Evolutionary conservation across 2,113 vertebrate species (phyloP), one percentile per base, ranked within the genome.

Genomic region (Chroicocephalus ridibundus): DNA sequence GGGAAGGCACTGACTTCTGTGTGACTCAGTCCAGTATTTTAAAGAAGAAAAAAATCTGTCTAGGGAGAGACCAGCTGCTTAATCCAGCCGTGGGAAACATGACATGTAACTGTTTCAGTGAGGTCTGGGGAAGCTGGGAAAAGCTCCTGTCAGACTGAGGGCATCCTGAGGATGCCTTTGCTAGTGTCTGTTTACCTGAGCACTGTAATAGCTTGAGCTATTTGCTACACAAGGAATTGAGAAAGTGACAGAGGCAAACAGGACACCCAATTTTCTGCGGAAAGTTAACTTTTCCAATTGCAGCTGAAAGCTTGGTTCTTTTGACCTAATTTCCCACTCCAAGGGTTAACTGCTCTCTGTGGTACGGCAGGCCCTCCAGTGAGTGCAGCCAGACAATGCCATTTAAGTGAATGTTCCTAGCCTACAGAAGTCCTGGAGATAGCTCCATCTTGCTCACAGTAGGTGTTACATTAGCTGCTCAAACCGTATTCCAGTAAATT

Each of bases 401-500:
- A 88, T 96, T 96, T 97, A 95, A 95, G 97, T 70, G 93, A 98
- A 92, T 95, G 88, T 96, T 97, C 95, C 90, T 91, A 61, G 92
- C 88, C 97, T 86, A 47, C 22, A 27, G 97, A 97, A 94, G 96
- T 96, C 98, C 98, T 66, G 97, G 97, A 87, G 96, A 86, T 97
- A 62, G 94, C 97, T 98, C 97, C 95, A 98, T 98, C 98, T 98
- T 97, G 88, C 52, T 96, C 98, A 69, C 98, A 98, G 98, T 92
- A 26, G 98, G 98, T 95, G 98, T 97, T 83, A 93, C 97, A 97
- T 98, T 98, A 98, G 97, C 96, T 64, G 98, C 98, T 98, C 96
- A 97, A 98, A 98, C 98, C 97, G 94, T 97, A 98, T 98, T 98
- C 97, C 96, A 84, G 95, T 97, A 98, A 98, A 98, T 98, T 98